Percentiles rank a stretch among this genome's conserved stretches.
phyloP scores from a whole-genome alignment of 2,113 vertebrate species.

The Athene cunicularia region DNA sequence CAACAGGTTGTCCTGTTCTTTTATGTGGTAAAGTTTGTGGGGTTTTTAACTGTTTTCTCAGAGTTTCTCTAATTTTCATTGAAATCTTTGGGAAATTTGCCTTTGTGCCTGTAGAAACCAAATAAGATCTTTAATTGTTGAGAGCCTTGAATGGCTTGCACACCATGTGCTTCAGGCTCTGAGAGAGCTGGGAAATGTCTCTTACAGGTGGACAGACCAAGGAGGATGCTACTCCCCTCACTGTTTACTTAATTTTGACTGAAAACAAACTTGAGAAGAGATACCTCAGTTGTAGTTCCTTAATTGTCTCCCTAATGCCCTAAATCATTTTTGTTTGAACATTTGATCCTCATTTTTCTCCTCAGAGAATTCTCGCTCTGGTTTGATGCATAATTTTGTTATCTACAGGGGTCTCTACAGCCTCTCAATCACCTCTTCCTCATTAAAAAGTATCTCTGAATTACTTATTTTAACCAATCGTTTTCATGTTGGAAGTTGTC shows the following conservation, averaged over 20 bases:
- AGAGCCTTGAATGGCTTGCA: not conserved
- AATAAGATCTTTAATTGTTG: not conserved
- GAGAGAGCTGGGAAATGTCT: not conserved
- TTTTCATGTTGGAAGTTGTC: not conserved
- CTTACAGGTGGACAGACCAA: not conserved
- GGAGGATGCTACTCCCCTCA: not conserved
- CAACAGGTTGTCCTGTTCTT: not conserved
- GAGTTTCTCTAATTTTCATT: not conserved
- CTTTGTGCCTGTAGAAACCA: not conserved
- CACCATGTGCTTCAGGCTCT: not conserved
- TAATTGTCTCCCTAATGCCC: not conserved
- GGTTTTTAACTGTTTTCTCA: not conserved
- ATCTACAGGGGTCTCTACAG: not conserved
- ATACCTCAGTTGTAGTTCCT: not conserved
- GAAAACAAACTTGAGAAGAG: not conserved
- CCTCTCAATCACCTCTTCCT: not conserved
- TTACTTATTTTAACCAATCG: not conserved
- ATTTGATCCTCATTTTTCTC: not conserved
- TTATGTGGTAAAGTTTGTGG: not conserved
- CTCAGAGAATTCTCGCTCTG: rapidly evolving
- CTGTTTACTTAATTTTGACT: not conserved
- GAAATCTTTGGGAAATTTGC: not conserved
- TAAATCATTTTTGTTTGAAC: not conserved
- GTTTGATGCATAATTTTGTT: not conserved
- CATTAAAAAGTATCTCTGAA: not conserved